These are phyloP conservation scores for Lophura swinhoii DNA, from an alignment of 2,797 vertebrate species.

Conservation along the genomic window DNA sequence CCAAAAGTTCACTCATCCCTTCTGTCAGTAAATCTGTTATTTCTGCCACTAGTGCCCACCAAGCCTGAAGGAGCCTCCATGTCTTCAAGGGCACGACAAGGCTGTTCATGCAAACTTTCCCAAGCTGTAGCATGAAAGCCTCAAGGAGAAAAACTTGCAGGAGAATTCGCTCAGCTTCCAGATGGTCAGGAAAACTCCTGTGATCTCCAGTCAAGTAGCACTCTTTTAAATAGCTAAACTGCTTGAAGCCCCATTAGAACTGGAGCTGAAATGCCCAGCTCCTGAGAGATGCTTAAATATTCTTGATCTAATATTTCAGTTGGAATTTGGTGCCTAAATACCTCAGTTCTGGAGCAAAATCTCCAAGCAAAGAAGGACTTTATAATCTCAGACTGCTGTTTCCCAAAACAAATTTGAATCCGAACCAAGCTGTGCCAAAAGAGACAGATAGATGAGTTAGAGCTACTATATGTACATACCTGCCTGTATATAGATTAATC, in stretches of 20 bases:
- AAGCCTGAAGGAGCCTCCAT: not conserved
- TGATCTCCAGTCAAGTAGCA: not conserved
- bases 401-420: conserved; percentile 18
- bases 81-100: conserved; percentile 9
- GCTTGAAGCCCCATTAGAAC: conserved; percentile 8
- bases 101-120: conserved; percentile 21
- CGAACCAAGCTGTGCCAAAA: conserved; percentile 24
- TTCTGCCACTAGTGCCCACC: not conserved
- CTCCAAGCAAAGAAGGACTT: not conserved
- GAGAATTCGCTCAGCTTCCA: conserved; percentile 2
- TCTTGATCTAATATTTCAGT: not conserved
- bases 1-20: conserved; percentile 39
- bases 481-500: conserved; percentile 62
- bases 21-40: conserved; percentile 38
- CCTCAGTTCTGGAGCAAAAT: not conserved
- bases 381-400: not conserved
- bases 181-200: not conserved
- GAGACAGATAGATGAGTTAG: conserved; percentile 22
- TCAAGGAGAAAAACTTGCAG: conserved; percentile 13
- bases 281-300: not conserved
- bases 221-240: not conserved
- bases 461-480: conserved; percentile 57
- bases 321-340: conserved; percentile 10
- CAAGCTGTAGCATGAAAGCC: conserved; percentile 3
- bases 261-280: not conserved